Evolutionary conservation across 2,888 invertebrate genomes (phyloP), one percentile per base, ranked within the genome.

Genomic region (Tromatobia lineatoria): DNA sequence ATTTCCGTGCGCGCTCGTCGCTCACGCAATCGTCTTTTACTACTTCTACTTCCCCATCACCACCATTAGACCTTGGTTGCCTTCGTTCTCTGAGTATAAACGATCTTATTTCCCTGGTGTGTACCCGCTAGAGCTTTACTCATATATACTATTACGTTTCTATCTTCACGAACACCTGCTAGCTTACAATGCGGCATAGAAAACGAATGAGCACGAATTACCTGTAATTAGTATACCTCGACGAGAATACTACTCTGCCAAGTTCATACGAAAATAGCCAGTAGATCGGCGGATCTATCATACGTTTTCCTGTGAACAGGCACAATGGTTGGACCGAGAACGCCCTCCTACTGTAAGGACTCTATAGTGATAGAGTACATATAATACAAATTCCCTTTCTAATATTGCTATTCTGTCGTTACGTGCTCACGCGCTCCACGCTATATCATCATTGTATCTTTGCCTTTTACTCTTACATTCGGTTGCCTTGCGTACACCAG

Each of bases 61-160:
- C 13, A 47, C 76, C 50, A 50, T 71, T 64, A 13, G 15, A 50
- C 20, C 73, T n/a, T 57, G 20, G n/a, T 38, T 18, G 38, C 52
- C 25, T 50, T 29, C 45, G 20, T 34, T 47, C 29, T 61, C 59
- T 45, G 42, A 70, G 59, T 29, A 61, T 59, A 45, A 77, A 52
- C 54, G 59, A 73, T 76, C 71, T 71, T 50, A 66, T 82, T 82
- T 47, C 11, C 34, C 67, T 59, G 18, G 75, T 64, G 75, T 57
- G 71, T 57, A 57, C 11, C 34, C 42, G 15, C 54, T 11, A n/a
- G 23, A 34, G 66, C 73, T 59, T 13, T 18, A 29, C 59, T 61
- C 29, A 18, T 61, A 18, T 61, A 34, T 64, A 18, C 64, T 20
- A 20, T 34, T 54, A 29, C 50, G 50, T 38, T 77, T 52, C 47